These are phyloP conservation scores for Ochropleura plecta DNA, from an alignment of 2,888 invertebrate genomes.

Conservation along the genomic window DNA sequence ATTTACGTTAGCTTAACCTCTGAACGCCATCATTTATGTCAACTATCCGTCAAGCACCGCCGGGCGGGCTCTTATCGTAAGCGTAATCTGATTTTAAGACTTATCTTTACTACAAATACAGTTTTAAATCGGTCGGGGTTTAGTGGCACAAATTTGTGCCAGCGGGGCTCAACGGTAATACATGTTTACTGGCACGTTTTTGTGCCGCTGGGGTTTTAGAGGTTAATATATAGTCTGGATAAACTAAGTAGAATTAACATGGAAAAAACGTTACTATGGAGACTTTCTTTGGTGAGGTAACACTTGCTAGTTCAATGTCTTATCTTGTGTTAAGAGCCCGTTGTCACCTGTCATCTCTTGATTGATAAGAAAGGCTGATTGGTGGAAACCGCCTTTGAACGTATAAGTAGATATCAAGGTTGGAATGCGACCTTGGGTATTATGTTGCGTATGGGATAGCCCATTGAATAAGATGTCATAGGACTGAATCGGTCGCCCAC, in stretches of 20 bases:
- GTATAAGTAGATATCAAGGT: constrained; percentile 68
- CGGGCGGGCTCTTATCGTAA: too few relatives aligned
- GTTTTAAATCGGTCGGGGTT: too few relatives aligned
- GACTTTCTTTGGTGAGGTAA: constrained; percentile 52
- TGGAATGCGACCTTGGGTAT: constrained; percentile 71
- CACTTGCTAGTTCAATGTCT: constrained; percentile 53
- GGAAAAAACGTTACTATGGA: constrained; percentile 12
- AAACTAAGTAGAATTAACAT: not conserved
- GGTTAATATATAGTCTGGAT: not conserved
- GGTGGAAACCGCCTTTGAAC: constrained; percentile 79
- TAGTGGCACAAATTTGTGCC: too few relatives aligned
- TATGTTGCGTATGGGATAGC: constrained; percentile 13
- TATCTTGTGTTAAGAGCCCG: constrained; percentile 80
- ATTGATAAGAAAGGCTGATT: constrained; percentile 83
- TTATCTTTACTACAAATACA: too few relatives aligned
- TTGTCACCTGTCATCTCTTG: constrained; percentile 79
- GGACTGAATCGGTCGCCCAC: not conserved
- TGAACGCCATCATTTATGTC: too few relatives aligned
- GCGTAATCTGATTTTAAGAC: too few relatives aligned
- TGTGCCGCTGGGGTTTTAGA: too few relatives aligned
- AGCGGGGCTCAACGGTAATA: too few relatives aligned
- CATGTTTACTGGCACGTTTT: too few relatives aligned
- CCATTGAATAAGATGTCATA: constrained; percentile 3
- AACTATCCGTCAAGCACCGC: too few relatives aligned
- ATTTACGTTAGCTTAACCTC: too few relatives aligned